These are phyloP conservation scores for Diplodus puntazzo DNA, from an alignment of 2,797 vertebrate genomes.

Conservation along the genomic window DNA sequence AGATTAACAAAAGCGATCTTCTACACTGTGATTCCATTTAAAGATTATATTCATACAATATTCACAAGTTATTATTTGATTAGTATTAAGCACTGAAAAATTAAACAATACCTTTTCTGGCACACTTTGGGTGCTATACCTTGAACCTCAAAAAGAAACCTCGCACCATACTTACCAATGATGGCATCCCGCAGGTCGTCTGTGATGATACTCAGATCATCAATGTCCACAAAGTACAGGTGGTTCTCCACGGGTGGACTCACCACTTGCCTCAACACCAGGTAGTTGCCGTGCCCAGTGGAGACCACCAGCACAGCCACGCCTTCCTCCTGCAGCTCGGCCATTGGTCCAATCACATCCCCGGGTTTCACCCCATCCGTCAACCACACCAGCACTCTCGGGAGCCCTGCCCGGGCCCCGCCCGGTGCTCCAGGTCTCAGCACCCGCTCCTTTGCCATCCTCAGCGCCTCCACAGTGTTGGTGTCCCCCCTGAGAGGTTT, in stretches of 20 bases:
- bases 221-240: constrained; percentile 95
- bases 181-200: constrained; percentile 89
- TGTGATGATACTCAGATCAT: constrained; percentile 92
- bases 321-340: constrained; percentile 88
- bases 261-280: constrained; percentile 89
- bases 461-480: constrained; percentile 91
- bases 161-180: constrained; percentile 84
- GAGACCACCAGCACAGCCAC: constrained; percentile 93
- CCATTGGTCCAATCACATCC: constrained; percentile 89
- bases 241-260: constrained; percentile 86
- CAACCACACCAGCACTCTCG: constrained; percentile 96
- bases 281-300: constrained; percentile 91
- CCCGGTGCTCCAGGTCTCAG: constrained; percentile 67
- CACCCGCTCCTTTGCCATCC: constrained; percentile 83
- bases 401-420: constrained; percentile 86
- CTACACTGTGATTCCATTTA: neutral
- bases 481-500: constrained; percentile 93
- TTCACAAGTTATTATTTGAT: neutral
- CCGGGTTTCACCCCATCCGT: constrained; percentile 95
- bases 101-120: neutral
- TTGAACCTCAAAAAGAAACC: neutral
- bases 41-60: neutral
- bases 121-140: too few relatives aligned
- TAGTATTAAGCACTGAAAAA: neutral
- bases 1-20: too few relatives aligned